Evolutionary conservation across 2,888 invertebrate genomes (phyloP).

Genomic region (Asteroscopus sphinx): DNA sequence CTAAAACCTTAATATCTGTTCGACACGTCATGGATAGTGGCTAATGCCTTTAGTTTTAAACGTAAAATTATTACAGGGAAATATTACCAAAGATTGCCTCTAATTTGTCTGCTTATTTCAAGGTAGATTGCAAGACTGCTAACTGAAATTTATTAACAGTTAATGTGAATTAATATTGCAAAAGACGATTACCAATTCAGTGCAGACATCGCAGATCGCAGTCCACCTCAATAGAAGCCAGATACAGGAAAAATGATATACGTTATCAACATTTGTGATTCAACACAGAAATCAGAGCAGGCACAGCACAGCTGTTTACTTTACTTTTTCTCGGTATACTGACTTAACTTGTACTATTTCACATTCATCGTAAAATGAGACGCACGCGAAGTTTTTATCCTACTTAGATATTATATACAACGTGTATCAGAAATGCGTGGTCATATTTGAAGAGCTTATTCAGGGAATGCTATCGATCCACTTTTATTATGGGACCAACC

Average conservation of each 20-base stretch:
- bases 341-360: constrained; percentile 12
- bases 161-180: constrained; percentile 19
- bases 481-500: too few species aligned
- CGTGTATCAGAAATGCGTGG: too few species aligned
- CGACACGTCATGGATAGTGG: constrained; percentile 13
- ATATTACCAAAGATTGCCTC: constrained; percentile 6
- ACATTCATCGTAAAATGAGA: constrained; percentile 31
- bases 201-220: constrained; percentile 10
- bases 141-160: constrained; percentile 21
- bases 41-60: constrained; percentile 1
- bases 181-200: constrained; percentile 24
- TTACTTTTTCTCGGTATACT: constrained; percentile 35
- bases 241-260: constrained; percentile 50
- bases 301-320: constrained; percentile 36
- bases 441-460: too few species aligned
- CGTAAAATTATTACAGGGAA: constrained; percentile 18
- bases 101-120: constrained; percentile 18
- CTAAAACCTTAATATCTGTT: constrained; percentile 12
- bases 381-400: constrained; percentile 10
- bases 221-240: constrained; percentile 30
- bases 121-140: constrained; percentile 23
- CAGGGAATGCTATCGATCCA: too few species aligned
- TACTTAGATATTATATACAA: too few species aligned
- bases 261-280: constrained; percentile 43
- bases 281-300: constrained; percentile 42